phyloP scores from a whole-genome alignment of 2,797 vertebrate species.

The Molossus alvarezi region DNA sequence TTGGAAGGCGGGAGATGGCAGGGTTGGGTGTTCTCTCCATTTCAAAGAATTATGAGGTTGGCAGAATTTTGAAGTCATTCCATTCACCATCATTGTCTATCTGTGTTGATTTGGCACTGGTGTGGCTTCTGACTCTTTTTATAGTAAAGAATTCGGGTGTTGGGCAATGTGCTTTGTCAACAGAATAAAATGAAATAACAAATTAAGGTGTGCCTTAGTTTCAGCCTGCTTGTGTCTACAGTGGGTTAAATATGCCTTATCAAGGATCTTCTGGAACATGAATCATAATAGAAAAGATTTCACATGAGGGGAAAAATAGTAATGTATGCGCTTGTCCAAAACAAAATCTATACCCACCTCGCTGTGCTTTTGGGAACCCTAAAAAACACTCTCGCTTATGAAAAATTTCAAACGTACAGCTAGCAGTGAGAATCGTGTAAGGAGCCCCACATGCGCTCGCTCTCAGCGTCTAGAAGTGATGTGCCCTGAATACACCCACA shows the following conservation, averaged over 20 bases:
- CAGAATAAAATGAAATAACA: constrained; percentile 1
- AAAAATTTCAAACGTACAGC: background rate
- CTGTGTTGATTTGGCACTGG: background rate
- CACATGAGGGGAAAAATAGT: background rate
- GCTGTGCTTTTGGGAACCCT: background rate
- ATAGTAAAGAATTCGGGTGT: background rate
- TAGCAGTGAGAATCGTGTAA: background rate
- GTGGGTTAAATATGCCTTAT: background rate
- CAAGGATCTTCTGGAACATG: background rate
- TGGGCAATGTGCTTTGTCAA: background rate
- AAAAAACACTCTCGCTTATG: background rate
- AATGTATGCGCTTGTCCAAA: background rate
- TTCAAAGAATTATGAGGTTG: background rate
- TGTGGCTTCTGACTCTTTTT: background rate
- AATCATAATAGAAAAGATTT: background rate
- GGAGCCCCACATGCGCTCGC: rapidly evolving
- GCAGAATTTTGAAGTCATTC: background rate
- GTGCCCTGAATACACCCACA: rapidly evolving
- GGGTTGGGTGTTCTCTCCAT: background rate
- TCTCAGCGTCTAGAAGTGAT: background rate
- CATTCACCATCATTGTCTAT: rapidly evolving
- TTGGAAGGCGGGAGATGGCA: background rate
- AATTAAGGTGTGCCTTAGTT: background rate
- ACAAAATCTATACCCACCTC: background rate
- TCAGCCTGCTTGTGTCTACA: background rate